Evolutionary conservation across 2,113 vertebrate species (phyloP).

Genomic region (Sinocyclocheilus anophthalmus): DNA sequence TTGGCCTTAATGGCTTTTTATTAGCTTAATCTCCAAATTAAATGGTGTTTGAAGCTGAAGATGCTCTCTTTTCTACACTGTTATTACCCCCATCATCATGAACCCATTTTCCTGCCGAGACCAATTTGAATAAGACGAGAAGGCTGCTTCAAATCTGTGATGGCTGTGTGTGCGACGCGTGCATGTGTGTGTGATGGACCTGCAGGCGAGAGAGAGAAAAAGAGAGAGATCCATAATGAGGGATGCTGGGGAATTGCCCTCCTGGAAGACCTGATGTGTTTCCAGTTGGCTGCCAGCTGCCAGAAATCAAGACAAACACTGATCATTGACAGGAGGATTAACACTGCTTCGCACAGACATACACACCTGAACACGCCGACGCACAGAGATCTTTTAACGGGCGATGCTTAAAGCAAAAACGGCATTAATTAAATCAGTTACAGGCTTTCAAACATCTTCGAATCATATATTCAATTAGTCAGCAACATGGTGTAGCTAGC

Average conservation of each 20-base stretch:
- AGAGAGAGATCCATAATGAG: conserved; percentile 93
- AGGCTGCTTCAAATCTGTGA: conserved; percentile 89
- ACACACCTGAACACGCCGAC: conserved; percentile 33
- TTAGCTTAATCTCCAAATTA: conserved; percentile 96
- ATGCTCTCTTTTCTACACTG: conserved; percentile 71
- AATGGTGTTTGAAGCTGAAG: conserved; percentile 89
- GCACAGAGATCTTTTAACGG: conserved; percentile 46
- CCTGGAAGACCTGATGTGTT: conserved; percentile 92
- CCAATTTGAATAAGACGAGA: conserved; percentile 95
- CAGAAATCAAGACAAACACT: conserved; percentile 92
- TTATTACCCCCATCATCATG: conserved; percentile 95
- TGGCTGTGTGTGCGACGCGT: conserved; percentile 47
- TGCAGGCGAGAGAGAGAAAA: conserved; percentile 71
- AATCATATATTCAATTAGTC: conserved; percentile 91
- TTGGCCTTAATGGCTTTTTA: conserved; percentile 85
- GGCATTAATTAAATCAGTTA: conserved; percentile 95
- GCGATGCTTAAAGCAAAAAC: conserved; percentile 84
- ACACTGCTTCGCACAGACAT: conserved; percentile 44
- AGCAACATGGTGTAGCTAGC: conserved; percentile 88
- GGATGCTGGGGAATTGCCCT: conserved; percentile 95
- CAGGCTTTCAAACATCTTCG: conserved; percentile 85
- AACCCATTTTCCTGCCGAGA: conserved; percentile 97
- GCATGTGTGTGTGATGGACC: conserved; percentile 84
- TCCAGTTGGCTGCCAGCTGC: conserved; percentile 98
- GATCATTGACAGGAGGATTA: conserved; percentile 89